Base-by-base conservation (phyloP, 2,888 invertebrate species). In the Coelopa pilipes region DNA sequence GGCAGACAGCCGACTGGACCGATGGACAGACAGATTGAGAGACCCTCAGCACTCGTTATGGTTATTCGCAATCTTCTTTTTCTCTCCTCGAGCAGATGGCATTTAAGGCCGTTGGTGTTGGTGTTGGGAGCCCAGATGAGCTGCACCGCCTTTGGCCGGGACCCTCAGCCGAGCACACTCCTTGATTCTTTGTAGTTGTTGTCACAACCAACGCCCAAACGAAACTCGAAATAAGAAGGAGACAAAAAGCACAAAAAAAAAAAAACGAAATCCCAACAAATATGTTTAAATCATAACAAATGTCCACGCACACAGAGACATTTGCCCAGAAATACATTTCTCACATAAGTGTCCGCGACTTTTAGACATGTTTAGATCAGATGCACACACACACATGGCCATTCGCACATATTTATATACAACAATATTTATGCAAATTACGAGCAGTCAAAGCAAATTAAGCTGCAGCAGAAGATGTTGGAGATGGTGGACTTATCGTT, bases 401-500 rank as follows among this genome's bases (percentile, higher is more conserved):
- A 34, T 34, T 34, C 34, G 7, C 34, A 34, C 34, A 34, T 34
- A 19, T 19, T 57, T n/a, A 19, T 21, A 57, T 34, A 34, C 34
- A 34, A 50, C 62, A 49, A 81, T 82, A 82, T 82, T 83, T 83
- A 83, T 82, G 82, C 80, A 82, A 81, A 83, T 83, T 83, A 80
- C 80, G 77, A 80, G 81, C 80, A 82, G 83, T 83, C 83, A 83
- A 82, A 80, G 80, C 80, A 83, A 83, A 83, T 82, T 81, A 82
- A 83, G 83, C 80, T 79, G 78, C 79, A 78, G 79, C 78, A 80
- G 82, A 78, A 81, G 81, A 82, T 79, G 82, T 81, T 78, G 80
- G 77, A 77, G 80, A 79, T 76, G 78, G 80, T 77, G 34, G 34
- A 34, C 4, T 2, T 34, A 7, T 34, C 34, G 34, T 34, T 34